Conservation (phyloP, 2,113 vertebrate genomes). For the Bubo bubo region DNA sequence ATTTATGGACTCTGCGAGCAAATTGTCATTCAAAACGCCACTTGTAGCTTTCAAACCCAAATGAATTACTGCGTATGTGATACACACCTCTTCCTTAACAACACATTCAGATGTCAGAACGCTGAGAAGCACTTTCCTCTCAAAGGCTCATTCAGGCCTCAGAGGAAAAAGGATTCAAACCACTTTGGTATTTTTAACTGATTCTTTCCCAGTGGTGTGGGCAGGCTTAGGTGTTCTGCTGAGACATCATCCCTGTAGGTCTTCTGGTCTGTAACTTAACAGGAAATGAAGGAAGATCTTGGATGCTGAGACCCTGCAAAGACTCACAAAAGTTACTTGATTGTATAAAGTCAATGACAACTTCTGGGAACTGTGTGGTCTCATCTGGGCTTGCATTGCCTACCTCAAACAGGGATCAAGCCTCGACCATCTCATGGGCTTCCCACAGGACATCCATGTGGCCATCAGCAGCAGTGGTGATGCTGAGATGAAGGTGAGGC, state of each 20-base stretch:
- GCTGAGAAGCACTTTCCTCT: slow-evolving; percentile 71
- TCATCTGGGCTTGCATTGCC: background rate
- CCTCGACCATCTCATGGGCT: background rate
- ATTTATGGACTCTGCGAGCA: background rate
- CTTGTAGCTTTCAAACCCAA: slow-evolving; percentile 23
- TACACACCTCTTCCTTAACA: slow-evolving; percentile 71
- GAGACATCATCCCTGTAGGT: background rate
- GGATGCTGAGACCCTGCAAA: background rate
- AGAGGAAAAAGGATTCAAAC: slow-evolving; percentile 33
- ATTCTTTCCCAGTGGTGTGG: background rate
- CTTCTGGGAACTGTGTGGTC: background rate
- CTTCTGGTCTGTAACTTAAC: background rate
- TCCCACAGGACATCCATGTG: background rate
- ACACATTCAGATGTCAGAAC: slow-evolving; percentile 70
- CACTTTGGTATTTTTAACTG: slow-evolving; percentile 23
- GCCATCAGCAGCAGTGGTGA: background rate
- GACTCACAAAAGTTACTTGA: background rate
- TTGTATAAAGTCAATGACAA: background rate
- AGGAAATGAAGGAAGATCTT: background rate
- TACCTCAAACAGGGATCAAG: background rate
- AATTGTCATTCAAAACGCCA: slow-evolving; percentile 56
- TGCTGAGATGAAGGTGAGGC: background rate
- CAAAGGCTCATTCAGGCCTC: slow-evolving; percentile 27
- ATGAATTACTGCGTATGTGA: slow-evolving; percentile 7
- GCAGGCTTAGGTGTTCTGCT: background rate